Conservation (phyloP, 2,113 vertebrate genomes). For the Syngnathus typhle region DNA sequence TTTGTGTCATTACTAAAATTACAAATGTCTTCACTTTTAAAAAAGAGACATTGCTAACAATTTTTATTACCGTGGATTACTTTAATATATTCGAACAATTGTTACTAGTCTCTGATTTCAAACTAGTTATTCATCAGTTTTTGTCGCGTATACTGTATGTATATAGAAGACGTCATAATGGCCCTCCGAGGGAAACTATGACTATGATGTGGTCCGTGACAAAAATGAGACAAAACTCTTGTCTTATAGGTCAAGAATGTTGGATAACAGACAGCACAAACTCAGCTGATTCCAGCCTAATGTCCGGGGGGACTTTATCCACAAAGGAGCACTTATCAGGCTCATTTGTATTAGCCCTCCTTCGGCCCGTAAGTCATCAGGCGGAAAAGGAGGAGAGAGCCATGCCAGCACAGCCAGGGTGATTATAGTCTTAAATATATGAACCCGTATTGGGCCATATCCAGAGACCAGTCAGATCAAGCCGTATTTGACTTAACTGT, state of each 20-base stretch:
- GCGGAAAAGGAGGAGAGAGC: slow-evolving; percentile 41
- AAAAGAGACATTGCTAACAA: too few relatives aligned
- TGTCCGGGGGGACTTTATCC: slow-evolving; percentile 47
- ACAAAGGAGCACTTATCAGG: slow-evolving; percentile 55
- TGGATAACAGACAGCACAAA: slow-evolving; percentile 19
- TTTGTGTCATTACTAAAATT: too few relatives aligned
- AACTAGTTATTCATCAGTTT: too few relatives aligned
- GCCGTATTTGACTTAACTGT: slow-evolving; percentile 61
- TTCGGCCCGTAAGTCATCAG: slow-evolving; percentile 54
- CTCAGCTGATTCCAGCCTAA: slow-evolving; percentile 51
- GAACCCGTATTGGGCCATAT: slow-evolving; percentile 56
- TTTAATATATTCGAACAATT: too few relatives aligned
- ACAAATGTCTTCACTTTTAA: too few relatives aligned
- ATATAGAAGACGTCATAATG: too few relatives aligned
- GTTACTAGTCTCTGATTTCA: too few relatives aligned
- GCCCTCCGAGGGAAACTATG: too few relatives aligned
- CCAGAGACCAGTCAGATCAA: slow-evolving; percentile 59
- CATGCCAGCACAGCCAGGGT: slow-evolving; percentile 33
- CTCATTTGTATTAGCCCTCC: slow-evolving; percentile 56
- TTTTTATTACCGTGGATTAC: too few relatives aligned
- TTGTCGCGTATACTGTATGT: too few relatives aligned
- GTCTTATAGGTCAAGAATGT: neutral
- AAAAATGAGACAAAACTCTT: neutral
- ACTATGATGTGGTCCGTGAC: too few relatives aligned
- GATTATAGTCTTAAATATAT: slow-evolving; percentile 65